A percentile compares a stretch with the other conserved stretches of the same genome.
phyloP scores from a whole-genome alignment of 30 jellyfish, hydroid and myxozoan genomes.

The Hydractinia echinata region DNA sequence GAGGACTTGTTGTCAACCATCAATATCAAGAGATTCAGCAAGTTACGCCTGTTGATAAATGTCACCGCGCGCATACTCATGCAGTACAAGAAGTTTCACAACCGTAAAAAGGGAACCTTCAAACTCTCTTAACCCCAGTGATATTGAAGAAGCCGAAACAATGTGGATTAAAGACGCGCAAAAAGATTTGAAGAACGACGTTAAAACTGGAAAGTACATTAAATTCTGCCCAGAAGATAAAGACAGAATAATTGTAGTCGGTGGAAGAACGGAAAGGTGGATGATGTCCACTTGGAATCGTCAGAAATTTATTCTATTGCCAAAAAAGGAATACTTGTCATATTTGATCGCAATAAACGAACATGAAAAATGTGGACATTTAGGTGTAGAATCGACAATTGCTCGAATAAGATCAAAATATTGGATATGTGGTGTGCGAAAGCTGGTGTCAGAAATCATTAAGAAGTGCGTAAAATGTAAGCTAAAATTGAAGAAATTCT shows the following conservation, averaged over 20 bases:
- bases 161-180: too few species aligned
- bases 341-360: background rate
- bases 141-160: too few species aligned
- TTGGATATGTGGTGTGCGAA: background rate
- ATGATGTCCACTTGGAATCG: background rate
- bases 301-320: conserved; percentile 8
- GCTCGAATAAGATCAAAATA: background rate
- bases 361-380: background rate
- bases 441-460: background rate
- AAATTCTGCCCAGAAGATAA: too few species aligned
- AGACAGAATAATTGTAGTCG: background rate
- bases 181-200: too few species aligned
- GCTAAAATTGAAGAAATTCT: background rate
- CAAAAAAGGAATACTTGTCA: background rate
- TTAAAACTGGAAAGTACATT: too few species aligned
- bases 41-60: too few species aligned
- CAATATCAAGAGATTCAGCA: too few species aligned
- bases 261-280: conserved; percentile 1
- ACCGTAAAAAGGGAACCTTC: too few species aligned
- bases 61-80: too few species aligned
- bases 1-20: too few species aligned
- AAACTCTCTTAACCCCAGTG: too few species aligned
- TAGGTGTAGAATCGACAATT: background rate
- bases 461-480: background rate
- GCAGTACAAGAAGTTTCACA: too few species aligned